Evolutionary conservation across 2,888 invertebrate genomes (phyloP), one percentile per base, ranked within the genome.

Genomic region (Elegia similella): DNA sequence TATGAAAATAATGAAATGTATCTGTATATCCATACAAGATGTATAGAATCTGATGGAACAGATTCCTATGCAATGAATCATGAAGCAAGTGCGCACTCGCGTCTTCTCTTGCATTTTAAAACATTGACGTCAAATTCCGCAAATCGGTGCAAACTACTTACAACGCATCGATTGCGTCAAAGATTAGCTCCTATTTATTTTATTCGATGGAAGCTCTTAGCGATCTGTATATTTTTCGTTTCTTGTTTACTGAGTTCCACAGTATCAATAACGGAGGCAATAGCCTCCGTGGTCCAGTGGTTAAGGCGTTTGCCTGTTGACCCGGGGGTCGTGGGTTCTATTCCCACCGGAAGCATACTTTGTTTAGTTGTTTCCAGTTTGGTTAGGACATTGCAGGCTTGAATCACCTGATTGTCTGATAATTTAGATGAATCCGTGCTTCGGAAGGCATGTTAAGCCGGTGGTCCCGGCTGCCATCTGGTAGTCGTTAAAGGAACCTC

Each of bases 71-170:
- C 65, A 70, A 71, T 82, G 78, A 79, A 70, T 82, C 76, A 80
- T 63, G 68, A 57, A 68, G 62, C 60, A 59, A 65, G 65, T 61
- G 54, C 66, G 59, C 67, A 63, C 64, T 59, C 67, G 69, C 67
- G 70, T 68, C 68, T 73, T 70, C 67, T 70, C 68, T 70, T 81
- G 75, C 75, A 82, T 76, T 78, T 79, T 72, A 72, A 76, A 75
- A 71, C 74, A 77, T 70, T 82, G 82, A 80, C 82, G 82, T 83
- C 80, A 80, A 82, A 78, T 72, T 69, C 65, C 63, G 69, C 63
- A 69, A 70, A 70, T 70, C 68, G 62, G 63, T 71, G 68, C 69
- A 63, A 72, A 68, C 69, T 66, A 68, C 68, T 75, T 71, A 64
- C 60, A 23, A 64, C 55, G 54, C 42, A 56, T 42, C 52, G 65